Evolutionary conservation across 1,140 invertebrate species (phyloP).

Genomic region (Diabrotica virgifera): DNA sequence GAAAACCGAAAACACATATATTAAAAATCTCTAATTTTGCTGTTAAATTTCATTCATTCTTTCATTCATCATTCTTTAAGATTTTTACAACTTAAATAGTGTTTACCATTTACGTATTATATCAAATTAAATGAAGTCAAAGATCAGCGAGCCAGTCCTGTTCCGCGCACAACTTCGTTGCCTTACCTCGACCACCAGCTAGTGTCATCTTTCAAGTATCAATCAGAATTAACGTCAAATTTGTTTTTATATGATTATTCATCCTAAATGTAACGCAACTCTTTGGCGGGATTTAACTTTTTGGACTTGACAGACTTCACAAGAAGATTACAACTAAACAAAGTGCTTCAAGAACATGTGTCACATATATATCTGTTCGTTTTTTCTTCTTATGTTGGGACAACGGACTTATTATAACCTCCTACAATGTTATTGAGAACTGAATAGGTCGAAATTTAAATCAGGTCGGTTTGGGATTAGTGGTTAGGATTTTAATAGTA

Average conservation of each 20-base stretch:
- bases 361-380: slow-evolving; percentile 1
- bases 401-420: background rate
- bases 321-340: slow-evolving; percentile 26
- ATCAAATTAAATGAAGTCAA: too few relatives aligned
- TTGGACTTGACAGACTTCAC: slow-evolving; percentile 34
- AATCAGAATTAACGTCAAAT: slow-evolving; percentile 46
- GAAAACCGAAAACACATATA: too few relatives aligned
- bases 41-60: too few relatives aligned
- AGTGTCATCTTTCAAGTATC: slow-evolving; percentile 41
- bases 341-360: slow-evolving; percentile 13
- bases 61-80: too few relatives aligned
- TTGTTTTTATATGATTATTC: slow-evolving; percentile 43
- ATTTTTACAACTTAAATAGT: too few relatives aligned
- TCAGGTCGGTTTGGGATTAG: background rate
- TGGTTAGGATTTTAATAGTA: too few relatives aligned
- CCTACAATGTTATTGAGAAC: background rate
- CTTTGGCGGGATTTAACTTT: slow-evolving; percentile 24
- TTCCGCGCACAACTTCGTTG: too few relatives aligned
- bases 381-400: background rate
- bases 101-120: too few relatives aligned
- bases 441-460: background rate
- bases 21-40: too few relatives aligned
- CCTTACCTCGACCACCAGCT: slow-evolving; percentile 6
- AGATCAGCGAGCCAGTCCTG: too few relatives aligned
- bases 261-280: slow-evolving; percentile 23